phyloP scores from a whole-genome alignment of 2,797 vertebrate genomes.

The Enteromius mattozi region DNA sequence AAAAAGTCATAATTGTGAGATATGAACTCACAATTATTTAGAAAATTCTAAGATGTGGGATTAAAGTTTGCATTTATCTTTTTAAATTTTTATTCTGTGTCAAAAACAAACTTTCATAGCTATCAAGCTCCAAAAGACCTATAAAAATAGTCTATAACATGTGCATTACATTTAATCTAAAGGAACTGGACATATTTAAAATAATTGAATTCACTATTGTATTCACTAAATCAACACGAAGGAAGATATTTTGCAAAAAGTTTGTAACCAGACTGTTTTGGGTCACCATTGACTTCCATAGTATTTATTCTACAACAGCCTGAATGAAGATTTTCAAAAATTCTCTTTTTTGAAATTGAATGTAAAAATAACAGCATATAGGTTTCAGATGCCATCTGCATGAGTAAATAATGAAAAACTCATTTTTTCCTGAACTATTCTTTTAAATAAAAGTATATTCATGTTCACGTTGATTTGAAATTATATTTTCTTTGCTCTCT shows the following conservation, averaged over 20 bases:
- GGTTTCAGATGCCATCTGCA: not conserved
- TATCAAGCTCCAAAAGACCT: not conserved
- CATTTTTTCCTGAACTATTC: not conserved
- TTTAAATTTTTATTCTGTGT: not conserved
- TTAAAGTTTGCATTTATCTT: not conserved
- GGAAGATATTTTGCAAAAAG: no score
- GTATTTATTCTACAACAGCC: no score
- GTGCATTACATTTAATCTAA: not conserved
- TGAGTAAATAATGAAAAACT: not conserved
- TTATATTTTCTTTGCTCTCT: conserved; percentile 2
- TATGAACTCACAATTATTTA: not conserved
- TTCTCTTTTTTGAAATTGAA: not conserved
- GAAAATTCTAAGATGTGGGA: not conserved
- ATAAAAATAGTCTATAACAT: not conserved
- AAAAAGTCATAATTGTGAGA: not conserved
- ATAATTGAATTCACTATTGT: not conserved
- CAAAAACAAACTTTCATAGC: not conserved
- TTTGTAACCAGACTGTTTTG: no score
- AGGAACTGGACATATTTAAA: not conserved
- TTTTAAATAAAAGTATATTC: conserved; percentile 4
- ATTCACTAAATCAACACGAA: not conserved
- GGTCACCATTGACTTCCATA: no score
- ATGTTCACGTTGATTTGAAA: conserved; percentile 7
- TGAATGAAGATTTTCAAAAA: not conserved
- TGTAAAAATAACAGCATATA: not conserved